Evolutionary conservation across 2,888 invertebrate species (phyloP), one percentile per base, ranked within the genome.

Genomic region (Pantelozetes paolii): DNA sequence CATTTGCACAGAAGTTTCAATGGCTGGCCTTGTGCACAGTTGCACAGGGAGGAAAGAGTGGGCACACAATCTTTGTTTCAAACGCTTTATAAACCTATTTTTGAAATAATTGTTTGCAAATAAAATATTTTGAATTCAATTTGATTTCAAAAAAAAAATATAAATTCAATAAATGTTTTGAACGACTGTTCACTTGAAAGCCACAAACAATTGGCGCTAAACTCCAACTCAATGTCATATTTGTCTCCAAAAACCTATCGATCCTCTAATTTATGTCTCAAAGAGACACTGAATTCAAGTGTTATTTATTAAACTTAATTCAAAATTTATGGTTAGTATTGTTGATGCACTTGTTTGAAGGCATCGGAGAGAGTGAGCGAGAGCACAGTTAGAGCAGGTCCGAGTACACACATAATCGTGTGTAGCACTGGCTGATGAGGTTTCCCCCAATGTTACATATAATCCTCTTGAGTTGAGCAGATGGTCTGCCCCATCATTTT

Each of bases 391-490:
- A 23, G 40, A 67, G 42, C 67, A 67, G 67, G 67, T 67, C 67
- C 32, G 15, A 28, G 13, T 3, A 15, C 8, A 11, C 13, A 6
- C 26, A 30, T 62, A 62, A 62, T 62, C n/a, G 28, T 57, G 18
- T 62, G 59, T 30, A 32, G 30, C 32, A 62, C 32, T 67, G 67
- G 67, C 67, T 67, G 64, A 64, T 67, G 40, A 67, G 42, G 40
- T 59, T 67, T 67, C 67, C 67, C 64, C 40, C 40, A 67, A 67
- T 67, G 23, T 67, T 42, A 42, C 64, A 67, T 0, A 1, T 67
- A 67, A 67, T 67, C 67, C 67, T 67, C 67, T 67, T 67, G 67
- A 67, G 67, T 67, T 67, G 67, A 67, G 67, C 67, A 67, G 67
- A 67, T 67, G 67, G 67, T 67, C 67, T 67, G 67, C 67, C 67